Conservation (phyloP, 2,797 vertebrate genomes). For the Perodicticus potto region DNA sequence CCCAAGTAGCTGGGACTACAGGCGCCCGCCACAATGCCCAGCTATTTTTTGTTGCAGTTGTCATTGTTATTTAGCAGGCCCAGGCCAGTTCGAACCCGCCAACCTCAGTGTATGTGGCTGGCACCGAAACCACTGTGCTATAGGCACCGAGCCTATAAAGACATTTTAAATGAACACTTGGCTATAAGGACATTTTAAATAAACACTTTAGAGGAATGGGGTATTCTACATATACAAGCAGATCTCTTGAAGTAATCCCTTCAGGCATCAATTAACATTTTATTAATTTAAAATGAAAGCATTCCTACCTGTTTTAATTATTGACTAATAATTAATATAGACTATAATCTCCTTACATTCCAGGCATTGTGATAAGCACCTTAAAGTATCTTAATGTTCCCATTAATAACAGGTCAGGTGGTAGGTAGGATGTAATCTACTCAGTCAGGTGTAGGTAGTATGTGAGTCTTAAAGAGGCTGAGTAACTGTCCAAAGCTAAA, state of each 20-base stretch:
- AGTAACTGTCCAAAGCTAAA: not conserved
- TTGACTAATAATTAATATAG: slow-evolving; percentile 15
- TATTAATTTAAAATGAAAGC: slow-evolving; percentile 63
- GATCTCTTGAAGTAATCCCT: slow-evolving; percentile 41
- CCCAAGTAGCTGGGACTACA: too few species aligned
- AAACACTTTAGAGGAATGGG: not conserved
- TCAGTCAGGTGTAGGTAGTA: too few species aligned
- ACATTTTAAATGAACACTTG: too few species aligned
- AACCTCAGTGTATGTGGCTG: too few species aligned
- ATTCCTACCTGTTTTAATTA: slow-evolving; percentile 9
- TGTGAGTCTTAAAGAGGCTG: not conserved
- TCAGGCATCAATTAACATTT: slow-evolving; percentile 32
- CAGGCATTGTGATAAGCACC: not conserved
- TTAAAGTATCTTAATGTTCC: slow-evolving; percentile 54
- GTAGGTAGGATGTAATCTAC: not conserved
- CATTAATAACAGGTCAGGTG: not conserved
- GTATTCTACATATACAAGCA: not conserved
- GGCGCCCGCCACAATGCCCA: too few species aligned
- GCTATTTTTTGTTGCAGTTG: too few species aligned
- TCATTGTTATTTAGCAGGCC: too few species aligned
- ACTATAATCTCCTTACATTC: not conserved
- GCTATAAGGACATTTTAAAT: too few species aligned
- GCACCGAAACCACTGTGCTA: too few species aligned
- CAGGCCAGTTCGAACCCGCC: too few species aligned
- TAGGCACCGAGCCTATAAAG: too few species aligned